Percentiles rank a stretch among this genome's conserved stretches.
Conservation (phyloP, 2,888 invertebrate species). For the Ischnus inquisitorius region DNA sequence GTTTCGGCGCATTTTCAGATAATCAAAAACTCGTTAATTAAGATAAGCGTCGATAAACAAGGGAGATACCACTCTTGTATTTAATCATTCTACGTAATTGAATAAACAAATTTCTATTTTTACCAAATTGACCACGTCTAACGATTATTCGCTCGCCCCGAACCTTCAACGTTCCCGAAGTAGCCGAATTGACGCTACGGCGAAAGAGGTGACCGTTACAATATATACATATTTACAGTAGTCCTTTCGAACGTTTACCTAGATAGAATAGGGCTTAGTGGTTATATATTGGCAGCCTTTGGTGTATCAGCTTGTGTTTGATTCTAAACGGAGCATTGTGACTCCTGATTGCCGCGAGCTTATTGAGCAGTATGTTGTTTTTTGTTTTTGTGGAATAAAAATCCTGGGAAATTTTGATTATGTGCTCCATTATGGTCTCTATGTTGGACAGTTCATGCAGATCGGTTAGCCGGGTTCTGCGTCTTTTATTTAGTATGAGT, state of each 20-base stretch:
- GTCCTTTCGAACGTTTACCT: no score
- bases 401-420: background rate
- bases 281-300: conserved; percentile 12
- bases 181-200: no score
- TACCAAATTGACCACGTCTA: no score
- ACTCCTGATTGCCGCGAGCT: background rate
- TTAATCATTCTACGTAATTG: no score
- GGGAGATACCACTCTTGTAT: no score
- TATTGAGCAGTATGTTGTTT: background rate
- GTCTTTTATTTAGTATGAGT: conserved; percentile 53
- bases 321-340: conserved; percentile 24
- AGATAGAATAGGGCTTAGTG: background rate
- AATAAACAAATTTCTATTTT: no score
- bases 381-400: background rate
- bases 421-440: background rate
- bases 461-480: conserved; percentile 61
- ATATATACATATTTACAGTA: background rate
- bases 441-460: conserved; percentile 40
- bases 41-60: no score
- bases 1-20: no score
- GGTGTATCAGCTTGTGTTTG: conserved; percentile 19
- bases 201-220: no score
- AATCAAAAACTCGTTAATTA: no score
- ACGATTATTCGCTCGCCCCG: no score
- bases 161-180: no score